Percentiles rank a stretch among this genome's conserved stretches.
phyloP scores from a whole-genome alignment of 2,888 invertebrate species.

The Diachrysia chrysitis region DNA sequence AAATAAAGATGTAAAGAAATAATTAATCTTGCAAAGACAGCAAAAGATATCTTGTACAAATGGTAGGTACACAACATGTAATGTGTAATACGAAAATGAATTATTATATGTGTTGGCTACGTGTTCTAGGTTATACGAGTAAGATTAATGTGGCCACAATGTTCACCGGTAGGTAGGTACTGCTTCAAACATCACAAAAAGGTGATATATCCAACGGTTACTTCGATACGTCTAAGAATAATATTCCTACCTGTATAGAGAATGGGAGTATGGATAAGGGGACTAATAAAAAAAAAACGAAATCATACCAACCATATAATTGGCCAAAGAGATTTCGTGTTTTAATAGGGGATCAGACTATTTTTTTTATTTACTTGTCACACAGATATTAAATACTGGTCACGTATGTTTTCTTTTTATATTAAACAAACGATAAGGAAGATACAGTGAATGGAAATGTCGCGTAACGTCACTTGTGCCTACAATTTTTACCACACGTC shows the following conservation, averaged over 20 bases:
- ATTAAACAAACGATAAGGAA: too few species aligned
- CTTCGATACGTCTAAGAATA: slow-evolving; percentile 22
- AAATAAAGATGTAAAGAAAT: slow-evolving; percentile 20
- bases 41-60: slow-evolving; percentile 27
- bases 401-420: too few species aligned
- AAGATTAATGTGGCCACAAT: slow-evolving; percentile 62
- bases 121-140: slow-evolving; percentile 52
- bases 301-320: too few species aligned
- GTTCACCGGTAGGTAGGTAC: slow-evolving; percentile 22
- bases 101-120: slow-evolving; percentile 62
- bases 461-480: too few species aligned
- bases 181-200: slow-evolving; percentile 26
- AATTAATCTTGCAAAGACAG: slow-evolving; percentile 34
- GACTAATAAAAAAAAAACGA: not conserved
- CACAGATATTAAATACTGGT: too few species aligned
- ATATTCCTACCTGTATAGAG: not conserved
- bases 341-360: too few species aligned
- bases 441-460: too few species aligned
- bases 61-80: slow-evolving; percentile 51
- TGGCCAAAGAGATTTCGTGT: not conserved
- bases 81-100: slow-evolving; percentile 53
- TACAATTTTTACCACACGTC: too few species aligned
- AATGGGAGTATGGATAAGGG: not conserved
- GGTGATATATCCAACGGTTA: slow-evolving; percentile 20
- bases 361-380: too few species aligned